Base-by-base conservation (phyloP, 2,888 invertebrate species). In the Harpagoxenus sublaevis region DNA sequence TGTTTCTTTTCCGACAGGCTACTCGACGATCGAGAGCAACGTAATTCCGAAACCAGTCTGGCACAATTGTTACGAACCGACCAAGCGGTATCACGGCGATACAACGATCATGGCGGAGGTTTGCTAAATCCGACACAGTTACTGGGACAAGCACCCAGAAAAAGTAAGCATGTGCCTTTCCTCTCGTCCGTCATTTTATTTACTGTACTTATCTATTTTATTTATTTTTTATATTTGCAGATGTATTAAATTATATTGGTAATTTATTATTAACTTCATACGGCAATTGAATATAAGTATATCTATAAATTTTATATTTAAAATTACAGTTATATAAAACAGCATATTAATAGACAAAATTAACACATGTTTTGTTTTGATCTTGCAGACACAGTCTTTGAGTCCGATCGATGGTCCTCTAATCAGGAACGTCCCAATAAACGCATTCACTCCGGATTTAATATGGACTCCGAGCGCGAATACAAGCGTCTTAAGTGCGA, bases 21-120 rank as follows among this genome's bases (percentile, higher is more conserved):
- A 51, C 23, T 81, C 8, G 84, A 89, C 1, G 91, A 91, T 3
- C 85, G 88, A 18, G 92, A 89, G 10, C 86, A 89, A 55, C 77
- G 89, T 66, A 75, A 74, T 73, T 70, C 90, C 85, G 85, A 92
- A 79, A 95, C 96, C 12, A 96, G 96, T 93, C 92, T 96, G 86
- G 96, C 96, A 4, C 96, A 96, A 90, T 92, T 96, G 77, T 91
- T 96, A 18, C 95, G 95, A 82, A 95, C 95, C 31, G 95, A 95
- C 57, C 95, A 94, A 88, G 92, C 71, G 10, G 93, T 92, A 39
- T 91, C 93, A 31, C 93, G 94, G 83, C 95, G 95, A 87, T 92
- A 93, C 57, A 95, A 94, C 88, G 95, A 95, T 85, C 95, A 95
- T 18, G 93, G 91, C 3, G 95, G 95, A 51, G 95, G 95, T 55